Conservation (phyloP, 2,888 invertebrate species). For the Epinotia brunnichana region DNA sequence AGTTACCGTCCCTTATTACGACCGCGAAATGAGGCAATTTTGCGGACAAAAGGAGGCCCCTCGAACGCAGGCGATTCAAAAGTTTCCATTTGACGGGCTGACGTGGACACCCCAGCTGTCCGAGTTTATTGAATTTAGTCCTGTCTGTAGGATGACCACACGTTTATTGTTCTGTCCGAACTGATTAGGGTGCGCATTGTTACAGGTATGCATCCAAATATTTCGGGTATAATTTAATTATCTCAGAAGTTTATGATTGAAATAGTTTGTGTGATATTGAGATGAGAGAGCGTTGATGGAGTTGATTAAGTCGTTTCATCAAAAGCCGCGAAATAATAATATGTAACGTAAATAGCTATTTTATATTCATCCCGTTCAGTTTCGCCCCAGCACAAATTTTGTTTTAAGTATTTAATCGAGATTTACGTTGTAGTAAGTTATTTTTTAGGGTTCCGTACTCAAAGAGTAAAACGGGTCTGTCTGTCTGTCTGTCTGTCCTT, state of each 20-base stretch:
- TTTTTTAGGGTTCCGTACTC: no score
- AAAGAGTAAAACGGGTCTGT: no score
- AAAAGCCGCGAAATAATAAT: not conserved
- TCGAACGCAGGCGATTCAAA: conserved; percentile 72
- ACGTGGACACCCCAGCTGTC: conserved; percentile 64
- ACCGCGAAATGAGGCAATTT: conserved; percentile 80
- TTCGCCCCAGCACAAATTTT: no score
- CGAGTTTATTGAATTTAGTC: conserved; percentile 79
- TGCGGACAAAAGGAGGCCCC: conserved; percentile 78
- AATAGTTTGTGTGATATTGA: conserved; percentile 39
- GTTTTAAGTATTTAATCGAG: no score
- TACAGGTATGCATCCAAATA: conserved; percentile 57
- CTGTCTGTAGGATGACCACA: conserved; percentile 73
- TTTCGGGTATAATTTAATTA: conserved; percentile 59
- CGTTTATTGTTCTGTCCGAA: conserved; percentile 71
- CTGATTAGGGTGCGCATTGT: conserved; percentile 69
- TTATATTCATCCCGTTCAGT: no score
- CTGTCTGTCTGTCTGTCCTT: no score
- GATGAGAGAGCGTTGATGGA: conserved; percentile 20
- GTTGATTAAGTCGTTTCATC: conserved; percentile 22
- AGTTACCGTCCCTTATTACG: conserved; percentile 77
- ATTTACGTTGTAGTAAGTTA: no score
- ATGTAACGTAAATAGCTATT: no score
- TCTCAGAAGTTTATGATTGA: conserved; percentile 43
- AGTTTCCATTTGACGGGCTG: conserved; percentile 73